Base-by-base conservation (phyloP, 1,140 invertebrate species). In the Pollicipes pollicipes region DNA sequence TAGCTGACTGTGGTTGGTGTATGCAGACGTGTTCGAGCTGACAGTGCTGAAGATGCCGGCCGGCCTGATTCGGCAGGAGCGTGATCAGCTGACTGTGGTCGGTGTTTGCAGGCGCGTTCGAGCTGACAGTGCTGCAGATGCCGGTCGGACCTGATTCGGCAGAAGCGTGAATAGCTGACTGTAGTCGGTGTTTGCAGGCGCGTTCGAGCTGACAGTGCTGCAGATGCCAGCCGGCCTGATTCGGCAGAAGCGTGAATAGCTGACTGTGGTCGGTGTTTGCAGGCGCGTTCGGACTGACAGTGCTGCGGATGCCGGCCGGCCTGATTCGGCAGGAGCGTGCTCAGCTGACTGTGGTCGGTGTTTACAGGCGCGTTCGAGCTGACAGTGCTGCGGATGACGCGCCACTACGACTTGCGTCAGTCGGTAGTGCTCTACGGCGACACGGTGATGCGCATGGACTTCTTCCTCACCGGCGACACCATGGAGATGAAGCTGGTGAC, bases 231-330 rank as follows among this genome's bases (percentile, higher is more conserved):
- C n/a, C n/a, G n/a, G n/a, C n/a, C n/a, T n/a, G n/a, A n/a, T n/a
- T n/a, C n/a, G n/a, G n/a, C n/a, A n/a, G n/a, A n/a, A n/a, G n/a
- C n/a, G n/a, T n/a, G n/a, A n/a, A n/a, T n/a, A n/a, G n/a, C n/a
- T n/a, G n/a, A n/a, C n/a, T 45, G 37, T 45, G 37, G 10, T 10
- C 24, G 37, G 10, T 75, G 63, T 73, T 81, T 81, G 63, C 81
- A 91, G 92, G 93, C 79, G 95, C 93, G 77, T 97, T 97, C 83
- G 95, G 97, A 83, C 83, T 97, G 79, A 93, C 92, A 74, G 88
- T 96, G 78, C n/a, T n/a, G n/a, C n/a, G n/a, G n/a, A n/a, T n/a
- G n/a, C 32, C 16, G 32, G 4, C 32, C 32, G 4, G 16, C 16
- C 32, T 35, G 32, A 35, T 16, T 35, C 32, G 32, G 32, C 4